Base-by-base conservation (phyloP, 2,888 invertebrate species). In the Baccha elongata region DNA sequence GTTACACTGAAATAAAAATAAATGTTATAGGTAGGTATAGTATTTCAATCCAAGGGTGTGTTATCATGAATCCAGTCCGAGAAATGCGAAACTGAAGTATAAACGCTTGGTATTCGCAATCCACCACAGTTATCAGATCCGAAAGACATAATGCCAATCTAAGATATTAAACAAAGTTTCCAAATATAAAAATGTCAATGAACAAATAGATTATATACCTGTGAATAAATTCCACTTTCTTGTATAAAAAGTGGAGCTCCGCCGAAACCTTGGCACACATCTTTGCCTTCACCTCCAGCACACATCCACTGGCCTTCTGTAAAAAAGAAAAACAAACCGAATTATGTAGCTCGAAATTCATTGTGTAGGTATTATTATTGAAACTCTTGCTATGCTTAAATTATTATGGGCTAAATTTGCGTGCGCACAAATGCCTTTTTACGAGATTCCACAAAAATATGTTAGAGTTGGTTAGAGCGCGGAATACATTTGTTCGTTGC, bases 61-160 rank as follows among this genome's bases (percentile, higher is more conserved):
- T 95, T 96, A 85, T 95, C 94, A 52, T 93, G 92, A 72, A 96
- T 95, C 96, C 96, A 96, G 35, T 93, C 92, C 40, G 94, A 91
- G 86, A 96, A 96, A 88, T 94, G 94, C 21, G 94, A 94, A 50
- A 96, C 92, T 85, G 94, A 94, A 0, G 95, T 94, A 87, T 96
- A 96, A 0, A 95, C 95, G 85, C 95, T 95, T 1, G 96, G 95
- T 0, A 95, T 92, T 2, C 94, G 95, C 71, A 93, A 91, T 17
- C 93, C 94, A 21, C 95, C 94, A 86, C 95, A 95, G 88, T 95
- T 95, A 86, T 95, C 95, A 0, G 95, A 95, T 1, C 96, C 96
- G 86, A 95, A 96, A 0, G 96, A 96, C 84, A 96, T 93, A 37
- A 96, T 94, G 29, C 96, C 96, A 81, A 95, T 92, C 95, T 96